Conservation (phyloP, 2,113 vertebrate genomes). For the Catharus bicknelli region DNA sequence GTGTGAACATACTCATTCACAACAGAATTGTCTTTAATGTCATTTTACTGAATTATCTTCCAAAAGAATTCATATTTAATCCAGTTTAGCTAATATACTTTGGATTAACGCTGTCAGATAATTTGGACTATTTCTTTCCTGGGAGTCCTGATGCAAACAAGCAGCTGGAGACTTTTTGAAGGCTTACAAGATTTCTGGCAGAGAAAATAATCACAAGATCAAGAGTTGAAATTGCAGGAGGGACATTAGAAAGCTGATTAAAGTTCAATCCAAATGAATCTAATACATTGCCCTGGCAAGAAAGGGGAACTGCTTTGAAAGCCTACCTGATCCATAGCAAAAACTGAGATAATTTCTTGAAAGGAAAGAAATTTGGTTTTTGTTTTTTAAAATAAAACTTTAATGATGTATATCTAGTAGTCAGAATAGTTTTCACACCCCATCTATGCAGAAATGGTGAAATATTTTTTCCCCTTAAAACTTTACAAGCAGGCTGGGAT, state of each 20-base stretch:
- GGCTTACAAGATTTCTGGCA: neutral
- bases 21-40: neutral
- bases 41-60: neutral
- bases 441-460: neutral
- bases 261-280: conserved; percentile 17
- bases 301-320: neutral
- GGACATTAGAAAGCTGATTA: neutral
- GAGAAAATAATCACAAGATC: neutral
- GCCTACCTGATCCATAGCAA: neutral
- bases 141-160: neutral
- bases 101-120: neutral
- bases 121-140: neutral
- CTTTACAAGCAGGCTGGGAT: neutral
- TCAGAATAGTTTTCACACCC: neutral
- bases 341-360: neutral
- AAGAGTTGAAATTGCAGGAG: neutral
- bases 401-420: neutral
- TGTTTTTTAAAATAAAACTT: neutral
- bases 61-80: conserved; percentile 5
- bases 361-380: neutral
- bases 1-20: neutral
- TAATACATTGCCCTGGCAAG: neutral
- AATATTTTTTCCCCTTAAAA: neutral
- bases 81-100: neutral
- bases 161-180: neutral